A percentile compares a stretch with the other conserved stretches of the same genome.
These are phyloP conservation scores for Heterocephalus glaber DNA, from an alignment of 2,113 vertebrate genomes.

Conservation along the genomic window DNA sequence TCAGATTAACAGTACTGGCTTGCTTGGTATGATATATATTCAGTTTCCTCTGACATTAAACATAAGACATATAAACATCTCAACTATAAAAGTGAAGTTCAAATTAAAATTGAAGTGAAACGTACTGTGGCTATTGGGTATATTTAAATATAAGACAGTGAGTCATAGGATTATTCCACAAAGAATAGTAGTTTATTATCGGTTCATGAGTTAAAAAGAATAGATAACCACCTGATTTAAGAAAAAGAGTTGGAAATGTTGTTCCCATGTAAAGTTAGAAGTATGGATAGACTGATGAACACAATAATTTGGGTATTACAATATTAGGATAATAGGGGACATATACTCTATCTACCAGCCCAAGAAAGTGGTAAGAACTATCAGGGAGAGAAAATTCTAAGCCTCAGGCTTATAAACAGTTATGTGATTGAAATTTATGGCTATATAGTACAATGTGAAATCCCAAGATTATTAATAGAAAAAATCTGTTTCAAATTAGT, in stretches of 20 bases:
- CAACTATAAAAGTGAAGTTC: background rate
- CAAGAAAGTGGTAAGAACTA: background rate
- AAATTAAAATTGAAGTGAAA: background rate
- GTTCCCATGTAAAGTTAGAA: background rate
- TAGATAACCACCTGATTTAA: background rate
- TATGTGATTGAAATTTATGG: background rate
- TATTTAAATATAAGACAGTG: background rate
- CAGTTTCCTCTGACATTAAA: background rate
- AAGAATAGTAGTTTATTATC: background rate
- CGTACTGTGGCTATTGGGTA: background rate
- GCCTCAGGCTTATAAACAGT: background rate
- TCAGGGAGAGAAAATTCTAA: background rate
- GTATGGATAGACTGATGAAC: background rate
- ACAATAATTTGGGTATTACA: background rate
- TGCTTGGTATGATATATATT: background rate
- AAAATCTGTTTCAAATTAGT: background rate
- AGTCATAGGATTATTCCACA: background rate
- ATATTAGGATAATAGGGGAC: background rate
- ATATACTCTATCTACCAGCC: background rate
- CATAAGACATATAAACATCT: background rate
- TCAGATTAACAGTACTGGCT: rapidly evolving
- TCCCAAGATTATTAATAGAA: background rate
- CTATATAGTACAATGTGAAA: background rate
- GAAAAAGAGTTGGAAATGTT: background rate
- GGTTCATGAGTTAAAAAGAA: background rate